phyloP scores from a whole-genome alignment of 2,797 vertebrate genomes.

The Spheniscus humboldti region DNA sequence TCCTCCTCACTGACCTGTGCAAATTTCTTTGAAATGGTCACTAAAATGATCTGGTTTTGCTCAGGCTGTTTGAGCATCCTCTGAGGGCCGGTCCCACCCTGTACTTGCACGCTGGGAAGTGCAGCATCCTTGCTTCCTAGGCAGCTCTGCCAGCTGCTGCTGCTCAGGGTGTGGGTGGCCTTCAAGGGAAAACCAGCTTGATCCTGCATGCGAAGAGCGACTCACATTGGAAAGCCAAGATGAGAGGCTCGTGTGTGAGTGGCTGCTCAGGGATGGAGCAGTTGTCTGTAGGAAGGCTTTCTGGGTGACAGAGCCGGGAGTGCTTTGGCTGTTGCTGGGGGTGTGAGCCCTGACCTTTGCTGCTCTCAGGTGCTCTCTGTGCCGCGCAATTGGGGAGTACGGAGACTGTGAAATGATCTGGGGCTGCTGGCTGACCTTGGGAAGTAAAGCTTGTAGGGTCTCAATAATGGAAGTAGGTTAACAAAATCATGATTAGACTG shows the following conservation, averaged over 20 bases:
- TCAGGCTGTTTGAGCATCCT: not conserved
- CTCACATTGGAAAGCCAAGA: not conserved
- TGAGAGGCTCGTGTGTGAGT: rapidly evolving
- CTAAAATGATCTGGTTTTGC: not conserved
- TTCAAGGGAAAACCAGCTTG: not conserved
- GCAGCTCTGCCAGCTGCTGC: not conserved
- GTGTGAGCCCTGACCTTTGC: not conserved
- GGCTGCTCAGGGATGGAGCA: rapidly evolving
- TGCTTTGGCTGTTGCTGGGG: not conserved
- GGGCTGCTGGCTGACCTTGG: not conserved
- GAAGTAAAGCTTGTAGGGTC: not conserved
- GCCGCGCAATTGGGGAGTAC: rapidly evolving
- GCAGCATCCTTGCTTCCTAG: rapidly evolving
- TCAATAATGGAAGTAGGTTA: not conserved
- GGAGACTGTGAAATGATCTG: too few relatives aligned
- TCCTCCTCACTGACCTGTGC: not conserved
- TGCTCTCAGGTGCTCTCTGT: not conserved
- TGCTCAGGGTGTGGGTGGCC: not conserved
- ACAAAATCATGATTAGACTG: not conserved
- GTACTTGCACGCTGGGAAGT: rapidly evolving
- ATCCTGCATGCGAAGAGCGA: rapidly evolving
- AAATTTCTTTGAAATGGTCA: rapidly evolving
- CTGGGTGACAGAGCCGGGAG: rapidly evolving
- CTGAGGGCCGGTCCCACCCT: rapidly evolving
- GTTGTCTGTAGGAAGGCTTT: not conserved